These are phyloP conservation scores for Doryteuthis pealeii DNA, from an alignment of 1,140 invertebrate species.

Conservation along the genomic window DNA sequence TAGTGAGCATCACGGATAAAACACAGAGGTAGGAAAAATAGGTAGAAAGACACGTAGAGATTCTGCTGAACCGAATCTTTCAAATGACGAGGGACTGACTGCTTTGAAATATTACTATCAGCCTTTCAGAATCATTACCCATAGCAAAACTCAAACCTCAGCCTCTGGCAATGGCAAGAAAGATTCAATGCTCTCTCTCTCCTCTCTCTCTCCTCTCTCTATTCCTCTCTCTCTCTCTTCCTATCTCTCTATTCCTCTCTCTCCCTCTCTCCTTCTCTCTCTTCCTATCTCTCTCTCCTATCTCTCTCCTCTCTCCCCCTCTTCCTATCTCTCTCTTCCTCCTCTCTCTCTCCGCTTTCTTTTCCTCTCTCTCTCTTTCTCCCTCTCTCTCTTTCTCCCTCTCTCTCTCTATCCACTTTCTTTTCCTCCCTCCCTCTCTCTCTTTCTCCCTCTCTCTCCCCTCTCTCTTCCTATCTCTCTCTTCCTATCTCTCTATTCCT, in stretches of 20 bases:
- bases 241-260: not conserved
- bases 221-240: not conserved
- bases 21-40: too few species aligned
- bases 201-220: conserved; percentile 12
- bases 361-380: not conserved
- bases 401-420: not conserved
- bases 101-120: too few species aligned
- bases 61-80: too few species aligned
- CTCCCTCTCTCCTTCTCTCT: not conserved
- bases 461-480: too few species aligned
- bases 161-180: too few species aligned
- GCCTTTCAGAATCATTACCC: too few species aligned
- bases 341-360: not conserved
- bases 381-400: not conserved
- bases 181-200: not conserved
- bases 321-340: not conserved
- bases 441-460: not conserved
- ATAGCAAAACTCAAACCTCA: too few species aligned
- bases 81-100: too few species aligned
- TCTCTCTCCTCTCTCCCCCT: not conserved
- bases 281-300: not conserved
- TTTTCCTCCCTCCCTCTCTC: not conserved
- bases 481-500: too few species aligned
- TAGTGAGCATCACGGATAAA: too few species aligned
- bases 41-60: too few species aligned